Evolutionary conservation across 2,113 vertebrate genomes (phyloP).

Genomic region (Lontra canadensis): DNA sequence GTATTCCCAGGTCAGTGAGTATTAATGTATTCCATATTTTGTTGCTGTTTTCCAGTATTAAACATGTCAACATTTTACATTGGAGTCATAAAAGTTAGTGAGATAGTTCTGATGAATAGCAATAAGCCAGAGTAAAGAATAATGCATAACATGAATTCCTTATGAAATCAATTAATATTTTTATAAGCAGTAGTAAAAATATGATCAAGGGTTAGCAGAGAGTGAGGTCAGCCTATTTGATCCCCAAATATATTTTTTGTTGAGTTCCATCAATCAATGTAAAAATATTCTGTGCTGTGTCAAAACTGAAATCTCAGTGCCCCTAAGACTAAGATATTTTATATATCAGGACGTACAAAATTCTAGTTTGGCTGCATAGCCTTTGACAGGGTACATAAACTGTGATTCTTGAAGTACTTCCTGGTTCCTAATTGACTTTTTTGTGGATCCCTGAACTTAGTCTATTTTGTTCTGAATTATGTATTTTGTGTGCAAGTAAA

Average conservation of each 20-base stretch:
- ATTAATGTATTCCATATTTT: constrained; percentile 65
- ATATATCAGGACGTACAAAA: not conserved
- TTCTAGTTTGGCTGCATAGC: rapidly evolving
- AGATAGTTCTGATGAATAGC: constrained; percentile 66
- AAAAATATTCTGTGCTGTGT: constrained; percentile 30
- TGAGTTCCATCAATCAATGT: not conserved
- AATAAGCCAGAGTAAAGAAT: constrained; percentile 68
- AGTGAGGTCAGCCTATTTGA: constrained; percentile 39
- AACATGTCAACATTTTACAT: constrained; percentile 75
- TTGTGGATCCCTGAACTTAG: not conserved
- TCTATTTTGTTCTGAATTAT: not conserved
- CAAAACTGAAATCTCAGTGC: constrained; percentile 4
- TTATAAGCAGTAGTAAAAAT: constrained; percentile 71
- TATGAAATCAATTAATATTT: constrained; percentile 75
- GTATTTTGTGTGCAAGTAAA: not conserved
- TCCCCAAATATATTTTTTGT: not conserved
- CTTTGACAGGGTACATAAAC: not conserved
- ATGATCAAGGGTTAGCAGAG: constrained; percentile 45
- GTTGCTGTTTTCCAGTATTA: constrained; percentile 70
- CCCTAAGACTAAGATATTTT: not conserved
- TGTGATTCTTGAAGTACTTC: not conserved
- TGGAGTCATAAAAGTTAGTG: constrained; percentile 66
- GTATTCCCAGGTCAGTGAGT: constrained; percentile 43
- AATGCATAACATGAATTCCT: constrained; percentile 39
- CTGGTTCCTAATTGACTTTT: not conserved